phyloP scores from a whole-genome alignment of 2,888 invertebrate genomes.

The Buathra laborator region DNA sequence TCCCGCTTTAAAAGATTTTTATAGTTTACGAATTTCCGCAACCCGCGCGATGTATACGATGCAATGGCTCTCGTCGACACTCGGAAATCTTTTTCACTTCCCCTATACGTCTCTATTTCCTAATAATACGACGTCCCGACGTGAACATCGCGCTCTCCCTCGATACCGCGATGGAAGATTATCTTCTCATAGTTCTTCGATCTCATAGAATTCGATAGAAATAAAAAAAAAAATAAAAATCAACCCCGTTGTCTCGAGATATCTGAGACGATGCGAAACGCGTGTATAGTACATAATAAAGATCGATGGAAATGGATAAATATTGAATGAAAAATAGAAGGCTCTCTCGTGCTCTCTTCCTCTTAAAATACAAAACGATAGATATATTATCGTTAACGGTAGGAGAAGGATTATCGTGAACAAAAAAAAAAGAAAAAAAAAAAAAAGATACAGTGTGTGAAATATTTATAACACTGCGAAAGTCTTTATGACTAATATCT shows the following conservation, averaged over 20 bases:
- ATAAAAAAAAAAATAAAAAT: not conserved
- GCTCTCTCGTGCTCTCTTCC: not conserved
- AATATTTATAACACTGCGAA: conserved; percentile 35
- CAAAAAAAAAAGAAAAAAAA: not conserved
- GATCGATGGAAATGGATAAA: not conserved
- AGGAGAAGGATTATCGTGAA: not conserved
- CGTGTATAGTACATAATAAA: not conserved
- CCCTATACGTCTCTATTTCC: conserved; percentile 21
- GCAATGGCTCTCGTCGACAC: not conserved
- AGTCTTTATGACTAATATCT: conserved; percentile 42
- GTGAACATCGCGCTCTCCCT: not conserved
- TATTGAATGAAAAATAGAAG: not conserved
- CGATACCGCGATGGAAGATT: not conserved
- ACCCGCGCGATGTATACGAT: conserved; percentile 15
- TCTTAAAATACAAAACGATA: not conserved
- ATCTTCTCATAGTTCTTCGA: not conserved
- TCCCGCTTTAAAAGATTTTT: conserved; percentile 46
- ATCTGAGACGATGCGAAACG: too few species aligned
- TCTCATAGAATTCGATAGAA: not conserved
- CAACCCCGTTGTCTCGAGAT: too few species aligned
- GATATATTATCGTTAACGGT: not conserved
- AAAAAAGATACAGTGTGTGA: not conserved
- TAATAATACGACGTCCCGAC: conserved; percentile 12
- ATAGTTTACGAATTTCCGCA: conserved; percentile 43
- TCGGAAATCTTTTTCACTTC: conserved; percentile 9